These are phyloP conservation scores for Hippolais icterina DNA, from an alignment of 2,113 vertebrate species.

Conservation along the genomic window DNA sequence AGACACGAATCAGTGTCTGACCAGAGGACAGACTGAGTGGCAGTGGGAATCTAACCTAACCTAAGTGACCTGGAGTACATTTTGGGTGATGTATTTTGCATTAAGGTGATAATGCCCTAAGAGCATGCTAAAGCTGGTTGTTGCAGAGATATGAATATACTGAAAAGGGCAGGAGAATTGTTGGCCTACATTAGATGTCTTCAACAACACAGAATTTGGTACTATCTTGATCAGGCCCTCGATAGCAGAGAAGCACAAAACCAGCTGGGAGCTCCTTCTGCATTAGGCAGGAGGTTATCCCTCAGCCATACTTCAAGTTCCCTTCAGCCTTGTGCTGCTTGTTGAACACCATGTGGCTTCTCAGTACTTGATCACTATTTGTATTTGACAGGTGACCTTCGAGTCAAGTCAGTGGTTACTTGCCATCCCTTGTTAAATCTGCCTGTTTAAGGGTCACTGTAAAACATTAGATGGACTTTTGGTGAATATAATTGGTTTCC, in stretches of 20 bases:
- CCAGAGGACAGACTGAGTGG: not conserved
- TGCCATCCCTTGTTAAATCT: conserved; percentile 27
- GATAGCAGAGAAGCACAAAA: not conserved
- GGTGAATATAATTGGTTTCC: conserved; percentile 25
- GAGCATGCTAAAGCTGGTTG: not conserved
- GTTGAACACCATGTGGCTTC: not conserved
- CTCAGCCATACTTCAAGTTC: not conserved
- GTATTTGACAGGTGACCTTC: not conserved
- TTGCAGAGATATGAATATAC: not conserved
- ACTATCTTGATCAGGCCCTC: not conserved
- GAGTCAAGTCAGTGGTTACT: not conserved
- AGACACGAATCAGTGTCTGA: not conserved
- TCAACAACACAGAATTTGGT: not conserved
- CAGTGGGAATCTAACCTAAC: not conserved
- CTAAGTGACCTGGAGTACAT: not conserved
- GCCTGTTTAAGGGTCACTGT: not conserved
- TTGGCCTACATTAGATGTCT: not conserved
- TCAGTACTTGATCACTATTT: not conserved
- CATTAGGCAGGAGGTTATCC: not conserved
- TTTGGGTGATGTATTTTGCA: not conserved
- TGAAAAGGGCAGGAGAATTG: not conserved
- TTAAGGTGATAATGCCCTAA: not conserved
- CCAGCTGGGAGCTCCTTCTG: not conserved
- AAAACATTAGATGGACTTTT: conserved; percentile 19
- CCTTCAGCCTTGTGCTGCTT: not conserved